A percentile compares a stretch with the other conserved stretches of the same genome.
Evolutionary conservation across 2,888 invertebrate genomes (phyloP).

Genomic region (Drosophila anceps): DNA sequence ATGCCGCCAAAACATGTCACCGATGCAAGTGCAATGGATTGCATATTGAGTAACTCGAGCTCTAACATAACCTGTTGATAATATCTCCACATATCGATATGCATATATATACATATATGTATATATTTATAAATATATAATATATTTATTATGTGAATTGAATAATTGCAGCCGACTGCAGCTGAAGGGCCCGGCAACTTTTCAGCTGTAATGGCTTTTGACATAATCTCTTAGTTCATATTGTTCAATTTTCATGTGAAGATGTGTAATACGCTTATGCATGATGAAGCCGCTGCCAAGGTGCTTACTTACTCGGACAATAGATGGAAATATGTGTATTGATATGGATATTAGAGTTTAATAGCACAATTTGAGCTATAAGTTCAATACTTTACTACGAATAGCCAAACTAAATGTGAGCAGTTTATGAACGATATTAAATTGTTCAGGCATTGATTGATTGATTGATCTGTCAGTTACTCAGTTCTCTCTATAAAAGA

Average conservation of each 20-base stretch:
- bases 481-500: too few species aligned
- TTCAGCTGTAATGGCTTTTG: background rate
- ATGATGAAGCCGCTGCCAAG: background rate
- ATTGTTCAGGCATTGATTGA: too few species aligned
- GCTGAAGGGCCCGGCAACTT: background rate
- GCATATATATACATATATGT: background rate
- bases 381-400: too few species aligned
- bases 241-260: background rate
- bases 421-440: background rate
- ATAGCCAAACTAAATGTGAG: background rate
- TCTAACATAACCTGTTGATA: constrained; percentile 7
- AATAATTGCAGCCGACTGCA: constrained; percentile 8
- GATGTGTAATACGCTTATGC: background rate
- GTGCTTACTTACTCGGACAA: too few species aligned
- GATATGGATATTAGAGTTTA: too few species aligned
- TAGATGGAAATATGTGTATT: too few species aligned
- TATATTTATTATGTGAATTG: constrained; percentile 6
- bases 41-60: constrained; percentile 14
- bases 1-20: constrained; percentile 23
- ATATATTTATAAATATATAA: too few species aligned
- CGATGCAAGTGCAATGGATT: background rate
- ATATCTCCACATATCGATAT: background rate
- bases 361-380: too few species aligned
- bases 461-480: too few species aligned
- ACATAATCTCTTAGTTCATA: constrained; percentile 9